Conservation (phyloP, 2,797 vertebrate genomes). For the Fringilla coelebs region DNA sequence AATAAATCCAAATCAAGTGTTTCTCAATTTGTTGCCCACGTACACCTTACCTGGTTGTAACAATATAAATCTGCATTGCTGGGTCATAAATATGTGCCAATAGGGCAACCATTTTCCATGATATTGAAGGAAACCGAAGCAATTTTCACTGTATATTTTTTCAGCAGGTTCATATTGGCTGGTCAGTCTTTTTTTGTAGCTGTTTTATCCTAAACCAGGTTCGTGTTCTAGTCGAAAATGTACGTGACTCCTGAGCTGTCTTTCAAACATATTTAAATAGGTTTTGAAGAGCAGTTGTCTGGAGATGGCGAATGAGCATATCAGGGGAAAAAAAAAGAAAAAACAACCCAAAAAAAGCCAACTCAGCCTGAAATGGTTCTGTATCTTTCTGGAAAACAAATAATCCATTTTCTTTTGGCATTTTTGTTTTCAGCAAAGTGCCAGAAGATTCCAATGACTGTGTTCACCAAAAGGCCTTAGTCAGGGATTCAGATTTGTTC, state of each 20-base stretch:
- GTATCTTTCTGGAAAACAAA: background rate
- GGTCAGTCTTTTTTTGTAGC: background rate
- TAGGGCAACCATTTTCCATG: background rate
- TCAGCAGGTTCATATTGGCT: background rate
- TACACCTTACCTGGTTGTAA: background rate
- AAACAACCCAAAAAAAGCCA: background rate
- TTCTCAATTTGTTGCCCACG: fast-evolving
- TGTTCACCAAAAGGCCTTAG: background rate
- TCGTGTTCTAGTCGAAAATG: background rate
- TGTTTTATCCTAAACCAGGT: background rate
- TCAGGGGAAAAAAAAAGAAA: background rate
- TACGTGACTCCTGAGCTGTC: slow-evolving; percentile 15
- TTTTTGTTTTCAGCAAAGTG: background rate
- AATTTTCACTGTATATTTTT: background rate
- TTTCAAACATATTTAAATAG: slow-evolving; percentile 44
- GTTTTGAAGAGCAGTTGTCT: slow-evolving; percentile 9
- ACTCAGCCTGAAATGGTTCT: background rate
- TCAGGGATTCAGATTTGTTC: slow-evolving; percentile 5
- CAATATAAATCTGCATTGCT: background rate
- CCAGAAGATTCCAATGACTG: slow-evolving; percentile 37
- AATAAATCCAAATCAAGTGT: background rate
- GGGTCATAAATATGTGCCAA: background rate
- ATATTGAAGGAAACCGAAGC: background rate
- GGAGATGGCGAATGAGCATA: background rate
- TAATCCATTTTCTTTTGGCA: background rate